phyloP scores from a whole-genome alignment of 1,140 invertebrate species.

The Oreohelix idahoensis region DNA sequence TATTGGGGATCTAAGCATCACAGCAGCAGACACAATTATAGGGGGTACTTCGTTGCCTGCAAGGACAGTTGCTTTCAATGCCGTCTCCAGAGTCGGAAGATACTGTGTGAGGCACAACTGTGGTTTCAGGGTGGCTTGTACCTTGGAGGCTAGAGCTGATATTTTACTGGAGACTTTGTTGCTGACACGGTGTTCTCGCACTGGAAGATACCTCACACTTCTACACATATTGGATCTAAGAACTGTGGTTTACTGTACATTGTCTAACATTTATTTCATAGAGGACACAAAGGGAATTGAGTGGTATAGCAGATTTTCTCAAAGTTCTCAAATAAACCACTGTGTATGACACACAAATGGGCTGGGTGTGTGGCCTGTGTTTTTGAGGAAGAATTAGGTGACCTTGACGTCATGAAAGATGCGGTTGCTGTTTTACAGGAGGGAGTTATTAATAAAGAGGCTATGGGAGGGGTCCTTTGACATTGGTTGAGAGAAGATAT shows the following conservation, averaged over 20 bases:
- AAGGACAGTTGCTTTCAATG: no score
- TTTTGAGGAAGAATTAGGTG: no score
- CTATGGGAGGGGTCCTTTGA: no score
- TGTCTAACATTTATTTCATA: constrained; percentile 65
- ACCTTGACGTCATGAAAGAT: no score
- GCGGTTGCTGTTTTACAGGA: no score
- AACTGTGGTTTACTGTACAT: constrained; percentile 65
- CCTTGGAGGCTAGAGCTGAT: constrained; percentile 56
- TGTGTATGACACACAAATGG: constrained; percentile 68
- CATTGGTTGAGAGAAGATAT: no score
- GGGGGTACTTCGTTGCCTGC: constrained; percentile 60
- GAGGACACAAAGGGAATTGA: constrained; percentile 55
- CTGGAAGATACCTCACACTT: constrained; percentile 61
- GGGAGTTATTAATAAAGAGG: no score
- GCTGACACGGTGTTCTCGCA: constrained; percentile 58
- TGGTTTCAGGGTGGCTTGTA: constrained; percentile 60
- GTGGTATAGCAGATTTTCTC: constrained; percentile 68
- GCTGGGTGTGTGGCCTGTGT: no score
- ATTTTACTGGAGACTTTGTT: constrained; percentile 59
- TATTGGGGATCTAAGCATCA: constrained; percentile 56
- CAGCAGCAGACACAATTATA: constrained; percentile 47
- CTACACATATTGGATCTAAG: constrained; percentile 61
- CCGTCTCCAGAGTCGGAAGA: constrained; percentile 47
- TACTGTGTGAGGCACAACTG: constrained; percentile 52
- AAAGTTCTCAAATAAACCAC: constrained; percentile 67